phyloP scores from a whole-genome alignment of 2,797 vertebrate species.

The Champsocephalus esox region DNA sequence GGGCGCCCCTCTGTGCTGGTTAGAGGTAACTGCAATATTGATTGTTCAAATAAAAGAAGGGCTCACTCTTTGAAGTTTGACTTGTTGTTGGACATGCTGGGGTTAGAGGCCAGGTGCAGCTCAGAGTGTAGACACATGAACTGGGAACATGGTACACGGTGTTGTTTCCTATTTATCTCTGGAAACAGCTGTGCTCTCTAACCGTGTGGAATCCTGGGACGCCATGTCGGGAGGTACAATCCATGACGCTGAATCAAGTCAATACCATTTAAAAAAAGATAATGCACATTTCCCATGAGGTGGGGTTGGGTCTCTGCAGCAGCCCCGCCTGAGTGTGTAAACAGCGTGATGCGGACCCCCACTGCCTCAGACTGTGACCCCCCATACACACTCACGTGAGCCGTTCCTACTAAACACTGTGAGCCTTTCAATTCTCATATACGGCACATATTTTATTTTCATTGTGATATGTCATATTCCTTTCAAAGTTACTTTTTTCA shows the following conservation, averaged over 20 bases:
- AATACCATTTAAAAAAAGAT: not conserved
- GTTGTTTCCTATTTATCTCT: not conserved
- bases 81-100: no score
- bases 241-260: not conserved
- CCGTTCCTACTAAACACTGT: no score
- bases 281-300: no score
- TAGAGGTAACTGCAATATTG: not conserved
- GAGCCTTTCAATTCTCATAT: no score
- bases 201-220: not conserved
- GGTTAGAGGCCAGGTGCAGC: not conserved
- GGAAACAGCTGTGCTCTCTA: not conserved
- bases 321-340: no score
- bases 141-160: not conserved
- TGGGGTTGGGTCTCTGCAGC: no score
- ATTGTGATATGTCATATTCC: no score
- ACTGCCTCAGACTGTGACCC: no score
- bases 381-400: no score
- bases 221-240: not conserved
- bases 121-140: not conserved
- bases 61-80: not conserved
- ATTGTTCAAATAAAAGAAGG: not conserved
- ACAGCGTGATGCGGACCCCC: no score
- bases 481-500: no score
- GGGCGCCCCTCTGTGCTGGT: conserved; percentile 1
- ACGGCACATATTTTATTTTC: no score